Evolutionary conservation across 2,113 vertebrate genomes (phyloP), one percentile per base, ranked within the genome.

Genomic region (Platysternon megacephalum): DNA sequence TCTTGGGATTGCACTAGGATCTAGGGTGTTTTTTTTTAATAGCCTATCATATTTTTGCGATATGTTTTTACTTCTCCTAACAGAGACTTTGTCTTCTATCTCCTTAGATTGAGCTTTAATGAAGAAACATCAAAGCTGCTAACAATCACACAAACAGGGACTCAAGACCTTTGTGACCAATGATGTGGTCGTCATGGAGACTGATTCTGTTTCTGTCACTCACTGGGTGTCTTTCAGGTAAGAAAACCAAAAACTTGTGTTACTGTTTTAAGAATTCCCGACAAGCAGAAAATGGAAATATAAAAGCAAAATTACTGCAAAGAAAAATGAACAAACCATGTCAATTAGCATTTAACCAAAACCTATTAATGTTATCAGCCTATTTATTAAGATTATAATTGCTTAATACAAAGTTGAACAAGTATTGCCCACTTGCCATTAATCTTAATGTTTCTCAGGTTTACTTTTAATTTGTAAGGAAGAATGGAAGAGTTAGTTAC

Each of bases 161-260:
- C 91, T 16, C 93, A 96, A 94, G 94, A 98, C 98, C 98, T 98
- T 98, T 94, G 97, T 78, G 91, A 98, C 97, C 97, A 98, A 99
- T 95, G 96, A 99, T 99, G 99, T 98, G 98, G 99, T 99, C 98
- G 97, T 98, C 98, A 98, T 99, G 99, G 99, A 99, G 98, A 99
- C 98, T 99, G 90, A 97, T 99, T 97, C 98, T 99, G 76, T 96
- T 99, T 97, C 98, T 99, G 97, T 99, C 99, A 97, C 93, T 99
- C 98, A 98, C 99, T 97, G 98, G 98, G 94, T 98, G 97, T 98
- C 98, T 99, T 98, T 99, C 99, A 99, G 99, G 99, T 99, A 99
- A 97, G 98, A 94, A 91, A 78, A 96, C 39, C 56, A 80, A 56
- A 85, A 85, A 83, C 72, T 2, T 86, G 49, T 89, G 3, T 7